Evolutionary conservation across 2,888 invertebrate genomes (phyloP), one percentile per base, ranked within the genome.

Genomic region (Drosophila barbarae): DNA sequence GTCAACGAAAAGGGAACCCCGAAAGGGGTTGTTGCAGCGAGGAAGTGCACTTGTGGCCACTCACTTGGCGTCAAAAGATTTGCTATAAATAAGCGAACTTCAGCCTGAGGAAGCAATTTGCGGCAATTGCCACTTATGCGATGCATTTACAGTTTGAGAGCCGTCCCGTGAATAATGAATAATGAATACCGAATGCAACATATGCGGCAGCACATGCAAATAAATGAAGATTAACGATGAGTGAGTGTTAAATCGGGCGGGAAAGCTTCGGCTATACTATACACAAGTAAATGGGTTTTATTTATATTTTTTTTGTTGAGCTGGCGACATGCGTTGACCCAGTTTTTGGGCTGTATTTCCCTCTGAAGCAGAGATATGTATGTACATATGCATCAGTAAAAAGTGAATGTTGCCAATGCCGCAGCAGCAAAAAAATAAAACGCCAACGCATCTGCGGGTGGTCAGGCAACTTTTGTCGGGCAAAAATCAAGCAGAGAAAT

Each of bases 51-150:
- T 78, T 83, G 84, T 79, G 74, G 72, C 78, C 84, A 81, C 76
- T 84, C 84, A 64, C 54, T 71, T 73, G 57, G 56, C 68, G 68
- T 63, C 68, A 69, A 69, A 69, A 71, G 57, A 67, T 68, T 68
- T 70, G 69, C 69, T 69, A 69, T 69, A 69, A 71, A 69, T 72
- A 71, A 54, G 68, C 38, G 34, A 60, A 50, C 34, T 35, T 49
- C 55, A 42, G 44, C 36, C 49, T 69, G 74, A 65, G 72, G 50
- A 69, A 73, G 69, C 74, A 84, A 81, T 84, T 84, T 79, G 80
- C 41, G 74, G 74, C 83, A 81, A 81, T 81, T 81, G 81, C 84
- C 84, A 72, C 72, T 53, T 69, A 55, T 65, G 67, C 51, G 54
- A 42, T 47, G 70, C 65, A 66, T 42, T 66, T 55, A 71, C 76